These are phyloP conservation scores for Zootermopsis nevadensis DNA, from an alignment of 2,888 invertebrate genomes.

Conservation along the genomic window DNA sequence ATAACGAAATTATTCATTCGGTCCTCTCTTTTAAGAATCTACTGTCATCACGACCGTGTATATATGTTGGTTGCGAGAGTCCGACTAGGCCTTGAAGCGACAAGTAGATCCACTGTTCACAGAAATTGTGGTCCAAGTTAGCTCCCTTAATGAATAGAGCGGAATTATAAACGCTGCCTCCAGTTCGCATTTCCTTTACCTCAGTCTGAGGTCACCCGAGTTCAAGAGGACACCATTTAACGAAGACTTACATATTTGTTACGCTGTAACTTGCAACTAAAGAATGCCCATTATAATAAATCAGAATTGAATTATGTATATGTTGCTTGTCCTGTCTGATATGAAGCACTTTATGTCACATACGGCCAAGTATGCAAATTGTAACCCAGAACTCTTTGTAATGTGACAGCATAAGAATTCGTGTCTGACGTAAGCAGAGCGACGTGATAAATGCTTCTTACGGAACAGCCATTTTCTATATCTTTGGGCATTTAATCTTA, in stretches of 20 bases:
- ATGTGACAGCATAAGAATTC: background rate
- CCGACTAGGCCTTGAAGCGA: background rate
- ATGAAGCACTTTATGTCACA: background rate
- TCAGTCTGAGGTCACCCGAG: constrained; percentile 4
- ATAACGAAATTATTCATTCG: background rate
- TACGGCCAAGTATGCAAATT: constrained; percentile 7
- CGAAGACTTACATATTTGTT: background rate
- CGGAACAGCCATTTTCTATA: background rate
- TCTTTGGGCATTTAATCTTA: background rate
- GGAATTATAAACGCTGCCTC: background rate
- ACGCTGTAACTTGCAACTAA: background rate
- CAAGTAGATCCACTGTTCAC: background rate
- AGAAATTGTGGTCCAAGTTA: constrained; percentile 14
- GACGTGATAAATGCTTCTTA: background rate
- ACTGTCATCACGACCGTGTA: background rate
- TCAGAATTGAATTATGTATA: background rate
- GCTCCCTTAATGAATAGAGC: constrained; percentile 22
- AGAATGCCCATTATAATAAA: too few relatives aligned
- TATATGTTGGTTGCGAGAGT: background rate
- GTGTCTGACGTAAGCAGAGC: background rate
- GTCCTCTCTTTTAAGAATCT: background rate
- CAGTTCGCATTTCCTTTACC: background rate
- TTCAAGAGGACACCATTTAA: background rate
- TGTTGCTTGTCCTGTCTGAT: background rate
- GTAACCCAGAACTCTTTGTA: background rate